Evolutionary conservation across 2,113 vertebrate species (phyloP).

Genomic region (Prolemur simus): DNA sequence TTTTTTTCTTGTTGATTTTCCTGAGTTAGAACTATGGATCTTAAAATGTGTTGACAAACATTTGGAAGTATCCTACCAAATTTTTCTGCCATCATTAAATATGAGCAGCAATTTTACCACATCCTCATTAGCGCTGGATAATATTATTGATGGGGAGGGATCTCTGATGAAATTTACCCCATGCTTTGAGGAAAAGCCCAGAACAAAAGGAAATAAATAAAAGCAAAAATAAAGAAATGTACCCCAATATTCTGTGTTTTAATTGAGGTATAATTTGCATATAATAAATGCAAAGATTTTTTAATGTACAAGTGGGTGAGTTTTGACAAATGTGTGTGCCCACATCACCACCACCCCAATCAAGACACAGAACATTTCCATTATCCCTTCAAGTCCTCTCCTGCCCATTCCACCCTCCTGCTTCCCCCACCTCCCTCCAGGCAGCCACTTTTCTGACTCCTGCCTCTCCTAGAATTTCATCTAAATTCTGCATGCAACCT

Average conservation of each 20-base stretch:
- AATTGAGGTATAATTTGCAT: background rate
- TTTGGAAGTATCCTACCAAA: background rate
- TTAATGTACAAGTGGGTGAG: background rate
- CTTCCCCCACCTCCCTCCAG: background rate
- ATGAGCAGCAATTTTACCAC: background rate
- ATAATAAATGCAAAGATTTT: background rate
- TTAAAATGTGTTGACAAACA: background rate
- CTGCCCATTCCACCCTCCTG: background rate
- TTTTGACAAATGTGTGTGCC: background rate
- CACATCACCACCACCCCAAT: background rate
- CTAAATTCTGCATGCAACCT: background rate
- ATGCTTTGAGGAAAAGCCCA: background rate
- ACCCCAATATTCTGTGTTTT: background rate
- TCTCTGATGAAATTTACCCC: background rate
- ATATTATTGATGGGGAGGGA: background rate
- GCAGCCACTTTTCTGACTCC: background rate
- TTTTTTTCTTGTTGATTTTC: no score
- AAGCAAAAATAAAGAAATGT: background rate
- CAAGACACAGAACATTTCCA: background rate
- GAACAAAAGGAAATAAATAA: no score
- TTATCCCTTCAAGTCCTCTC: background rate
- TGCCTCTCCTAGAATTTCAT: background rate
- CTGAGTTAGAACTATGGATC: background rate
- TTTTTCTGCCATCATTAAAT: background rate
- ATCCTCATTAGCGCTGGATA: background rate